Base-by-base conservation (phyloP, 35 echinoderm and acorn worm genomes). In the Amphiura filiformis region DNA sequence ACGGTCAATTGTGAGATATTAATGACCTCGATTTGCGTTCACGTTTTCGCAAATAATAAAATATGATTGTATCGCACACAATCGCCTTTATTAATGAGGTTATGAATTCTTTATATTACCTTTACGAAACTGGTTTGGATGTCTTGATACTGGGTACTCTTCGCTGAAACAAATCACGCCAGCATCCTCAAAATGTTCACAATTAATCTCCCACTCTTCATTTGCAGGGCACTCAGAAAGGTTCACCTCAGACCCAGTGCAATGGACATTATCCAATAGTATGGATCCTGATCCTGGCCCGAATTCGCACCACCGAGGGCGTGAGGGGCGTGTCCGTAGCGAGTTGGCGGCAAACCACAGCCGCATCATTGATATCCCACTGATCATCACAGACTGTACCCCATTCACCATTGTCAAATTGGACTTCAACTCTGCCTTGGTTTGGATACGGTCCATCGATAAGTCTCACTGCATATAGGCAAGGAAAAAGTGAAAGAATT, bases 401-500 rank as follows among this genome's bases (percentile, higher is more conserved):
- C 90, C 90, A 92, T 49, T 92, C 90, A 20, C 26, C 17, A 37
- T 64, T 78, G n/a, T 75, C 36, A 5, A 79, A 33, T 32, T 38
- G 80, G 14, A 92, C 39, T 76, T 92, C 90, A 3, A 92, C 84
- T 76, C 90, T 80, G 13, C 90, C 90, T 47, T 92, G 76, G 78
- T 80, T 80, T 17, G 34, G 34, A 22, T 17, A 37, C 14, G 34
- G 35, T 3, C 78, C 78, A 31, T 39, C 34, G 3, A 34, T 32
- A 11, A 80, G n/a, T 31, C 78, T 36, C 12, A 80, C 38, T 82
- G 80, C 9, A 77, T 12, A 30, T 77, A 77, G 7, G 28, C 28
- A 77, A 31, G 28, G 28, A 30, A 77, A 77, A 77, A 77, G 7
- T 11, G 7, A 20, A 7, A 52, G 20, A 20, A 52, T 52, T 52